Base-by-base conservation (phyloP, 2,888 invertebrate genomes). In the Macrosiphum euphorbiae region DNA sequence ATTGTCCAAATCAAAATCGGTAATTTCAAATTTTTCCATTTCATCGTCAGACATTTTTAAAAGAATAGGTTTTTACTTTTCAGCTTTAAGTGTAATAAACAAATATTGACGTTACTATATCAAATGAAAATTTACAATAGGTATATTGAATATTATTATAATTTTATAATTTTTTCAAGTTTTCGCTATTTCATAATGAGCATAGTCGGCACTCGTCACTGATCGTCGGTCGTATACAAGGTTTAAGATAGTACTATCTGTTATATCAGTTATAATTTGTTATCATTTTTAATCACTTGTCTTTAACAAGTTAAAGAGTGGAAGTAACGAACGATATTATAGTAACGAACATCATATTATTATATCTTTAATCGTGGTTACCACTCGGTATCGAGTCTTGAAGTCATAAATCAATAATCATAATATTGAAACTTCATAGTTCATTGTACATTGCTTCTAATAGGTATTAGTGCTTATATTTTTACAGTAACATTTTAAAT, bases 11-110 rank as follows among this genome's bases (percentile, higher is more conserved):
- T 99, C 99, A 95, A 98, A 98, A 95, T 99, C 99, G 0, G 99
- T 98, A 94, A 99, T 97, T 96, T 99, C 99, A 96, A 99, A 99
- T 93, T 97, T 97, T 96, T 99, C 99, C 95, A 98, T 97, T 96
- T 99, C 99, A 95, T 98, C 98, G 94, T 98, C 98, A 41, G 90
- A 90, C 90, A 94, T 94, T 41, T 90, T 94, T 35, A 61, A 0
- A n/a, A 2, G 20, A 20, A 35, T 35, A 35, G 8, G 35, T 35
- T 67, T 16, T 67, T n/a, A 67, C 61, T 67, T 67, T 67, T 24
- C n/a, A 61, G 13, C 13, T 28, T 3, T n/a, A n/a, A 61, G 28
- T n/a, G 4, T 52, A 20, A 35, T 16, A 16, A 67, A 67, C 16
- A 67, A 35, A 16, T 35, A 67, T 67, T 35, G 35, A n/a, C 35